phyloP scores from a whole-genome alignment of 2,888 invertebrate species.

The Villa cingulata region DNA sequence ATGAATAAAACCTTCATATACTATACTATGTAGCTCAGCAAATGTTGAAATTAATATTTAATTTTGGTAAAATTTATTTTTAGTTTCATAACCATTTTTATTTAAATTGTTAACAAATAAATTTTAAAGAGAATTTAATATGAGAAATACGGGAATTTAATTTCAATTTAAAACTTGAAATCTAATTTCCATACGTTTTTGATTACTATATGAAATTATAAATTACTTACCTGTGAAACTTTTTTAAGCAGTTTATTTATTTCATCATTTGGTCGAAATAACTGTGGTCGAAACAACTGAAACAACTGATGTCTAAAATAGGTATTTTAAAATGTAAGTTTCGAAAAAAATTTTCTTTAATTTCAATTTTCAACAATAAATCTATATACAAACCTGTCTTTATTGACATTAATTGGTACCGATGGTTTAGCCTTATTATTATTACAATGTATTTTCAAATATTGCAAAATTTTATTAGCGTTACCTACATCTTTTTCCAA shows the following conservation, averaged over 20 bases:
- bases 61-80: no score
- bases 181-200: no score
- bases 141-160: no score
- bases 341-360: background rate
- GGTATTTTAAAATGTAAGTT: no score
- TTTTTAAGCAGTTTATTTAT: constrained; percentile 2
- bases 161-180: no score
- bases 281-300: background rate
- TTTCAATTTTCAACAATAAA: background rate
- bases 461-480: constrained; percentile 23
- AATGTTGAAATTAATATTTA: no score
- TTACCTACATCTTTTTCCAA: constrained; percentile 27
- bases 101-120: no score
- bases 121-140: no score
- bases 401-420: background rate
- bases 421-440: background rate
- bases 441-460: constrained; percentile 14
- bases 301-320: background rate
- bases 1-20: no score
- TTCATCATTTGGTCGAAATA: constrained; percentile 2
- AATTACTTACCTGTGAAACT: background rate
- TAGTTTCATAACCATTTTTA: no score
- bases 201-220: no score
- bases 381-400: background rate
- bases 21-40: no score